Evolutionary conservation across 1,140 invertebrate species (phyloP).

Genomic region (Mamestra configurata): DNA sequence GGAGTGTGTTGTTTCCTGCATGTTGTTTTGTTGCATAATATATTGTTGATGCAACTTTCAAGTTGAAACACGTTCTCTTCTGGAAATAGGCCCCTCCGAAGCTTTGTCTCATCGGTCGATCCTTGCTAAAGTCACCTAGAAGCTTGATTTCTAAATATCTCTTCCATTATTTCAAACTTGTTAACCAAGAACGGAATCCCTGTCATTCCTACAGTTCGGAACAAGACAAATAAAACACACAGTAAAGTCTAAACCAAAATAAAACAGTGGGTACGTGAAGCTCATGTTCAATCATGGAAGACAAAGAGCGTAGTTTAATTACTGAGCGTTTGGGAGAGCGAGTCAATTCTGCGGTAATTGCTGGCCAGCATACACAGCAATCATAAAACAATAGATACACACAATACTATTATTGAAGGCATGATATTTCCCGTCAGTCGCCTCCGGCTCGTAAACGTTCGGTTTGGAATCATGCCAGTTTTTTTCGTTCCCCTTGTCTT

Average conservation of each 20-base stretch:
- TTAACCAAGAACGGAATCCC: too few relatives aligned
- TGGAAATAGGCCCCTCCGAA: too few relatives aligned
- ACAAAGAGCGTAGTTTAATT: slow-evolving; percentile 41
- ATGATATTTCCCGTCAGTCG: slow-evolving; percentile 64
- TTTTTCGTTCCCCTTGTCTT: slow-evolving; percentile 67
- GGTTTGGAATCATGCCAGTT: slow-evolving; percentile 69
- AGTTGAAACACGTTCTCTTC: too few relatives aligned
- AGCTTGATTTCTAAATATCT: too few relatives aligned
- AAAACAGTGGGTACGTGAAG: neutral
- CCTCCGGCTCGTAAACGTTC: slow-evolving; percentile 65
- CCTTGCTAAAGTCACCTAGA: too few relatives aligned
- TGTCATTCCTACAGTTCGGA: neutral
- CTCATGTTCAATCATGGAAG: slow-evolving; percentile 24
- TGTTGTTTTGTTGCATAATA: too few relatives aligned
- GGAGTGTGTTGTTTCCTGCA: too few relatives aligned
- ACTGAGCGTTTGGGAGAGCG: slow-evolving; percentile 8
- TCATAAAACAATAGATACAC: slow-evolving; percentile 43
- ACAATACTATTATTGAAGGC: slow-evolving; percentile 59
- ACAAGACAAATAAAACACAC: slow-evolving; percentile 7
- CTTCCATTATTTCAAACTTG: too few relatives aligned
- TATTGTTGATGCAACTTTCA: too few relatives aligned
- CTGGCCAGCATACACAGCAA: slow-evolving; percentile 5
- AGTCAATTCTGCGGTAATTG: slow-evolving; percentile 39
- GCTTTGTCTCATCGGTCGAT: too few relatives aligned
- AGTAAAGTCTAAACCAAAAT: neutral